Percentiles rank a stretch among this genome's conserved stretches.
Conservation (phyloP, 2,797 vertebrate genomes). For the Cyprinodon diabolis region DNA sequence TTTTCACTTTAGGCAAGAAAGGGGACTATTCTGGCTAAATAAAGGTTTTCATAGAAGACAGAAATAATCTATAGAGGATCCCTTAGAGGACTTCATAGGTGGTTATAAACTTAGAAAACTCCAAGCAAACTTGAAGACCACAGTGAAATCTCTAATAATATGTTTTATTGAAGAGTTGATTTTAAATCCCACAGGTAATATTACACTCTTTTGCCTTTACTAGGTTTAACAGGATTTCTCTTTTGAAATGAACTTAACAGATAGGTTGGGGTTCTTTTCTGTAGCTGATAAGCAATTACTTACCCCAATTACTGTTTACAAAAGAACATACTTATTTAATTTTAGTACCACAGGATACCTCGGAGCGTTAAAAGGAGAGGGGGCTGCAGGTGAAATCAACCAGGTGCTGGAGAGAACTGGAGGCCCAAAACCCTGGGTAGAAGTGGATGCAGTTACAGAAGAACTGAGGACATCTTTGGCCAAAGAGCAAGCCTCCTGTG, state of each 20-base stretch:
- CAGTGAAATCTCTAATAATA: background rate
- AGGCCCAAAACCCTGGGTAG: constrained; percentile 10
- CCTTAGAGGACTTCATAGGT: too few relatives aligned
- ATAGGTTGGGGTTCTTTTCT: background rate
- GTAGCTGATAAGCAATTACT: background rate
- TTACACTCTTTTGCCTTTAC: background rate
- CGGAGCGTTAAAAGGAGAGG: constrained; percentile 18
- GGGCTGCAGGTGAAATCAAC: constrained; percentile 37
- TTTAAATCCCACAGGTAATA: background rate
- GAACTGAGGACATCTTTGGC: constrained; percentile 81
- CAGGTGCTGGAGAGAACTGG: constrained; percentile 14
- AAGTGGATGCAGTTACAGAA: constrained; percentile 48
- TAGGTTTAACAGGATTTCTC: background rate
- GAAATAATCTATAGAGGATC: too few relatives aligned
- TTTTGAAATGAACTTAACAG: background rate
- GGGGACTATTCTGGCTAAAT: too few relatives aligned
- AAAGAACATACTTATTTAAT: constrained; percentile 16
- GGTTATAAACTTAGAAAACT: background rate
- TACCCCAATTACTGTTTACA: constrained; percentile 30
- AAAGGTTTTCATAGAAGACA: too few relatives aligned
- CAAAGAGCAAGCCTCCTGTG: constrained; percentile 84
- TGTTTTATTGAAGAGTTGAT: background rate
- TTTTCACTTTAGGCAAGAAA: too few relatives aligned
- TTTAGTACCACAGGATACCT: constrained; percentile 50
- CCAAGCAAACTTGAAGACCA: background rate